Conservation (phyloP, 1,140 invertebrate species). For the Linepithema humile region DNA sequence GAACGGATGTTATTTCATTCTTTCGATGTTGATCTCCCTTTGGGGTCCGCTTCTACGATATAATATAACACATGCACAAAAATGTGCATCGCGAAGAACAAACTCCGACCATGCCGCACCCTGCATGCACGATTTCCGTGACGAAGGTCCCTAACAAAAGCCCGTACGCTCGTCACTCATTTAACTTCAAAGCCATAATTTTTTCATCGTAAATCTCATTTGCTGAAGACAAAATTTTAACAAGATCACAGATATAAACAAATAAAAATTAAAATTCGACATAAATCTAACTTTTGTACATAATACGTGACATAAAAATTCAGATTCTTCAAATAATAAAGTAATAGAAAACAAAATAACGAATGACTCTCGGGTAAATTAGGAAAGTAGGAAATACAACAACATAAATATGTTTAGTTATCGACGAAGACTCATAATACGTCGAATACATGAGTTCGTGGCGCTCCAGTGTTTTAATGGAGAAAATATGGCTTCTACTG, state of each 20-base stretch:
- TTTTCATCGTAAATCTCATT: not conserved
- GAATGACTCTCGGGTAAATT: not conserved
- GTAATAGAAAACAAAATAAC: not conserved
- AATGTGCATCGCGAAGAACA: not conserved
- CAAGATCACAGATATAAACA: not conserved
- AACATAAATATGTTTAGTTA: not conserved
- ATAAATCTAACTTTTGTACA: not conserved
- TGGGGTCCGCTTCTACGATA: not conserved
- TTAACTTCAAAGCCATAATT: constrained; percentile 1
- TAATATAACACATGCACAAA: not conserved
- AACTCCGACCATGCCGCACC: constrained; percentile 17
- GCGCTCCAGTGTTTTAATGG: not conserved
- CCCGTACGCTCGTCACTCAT: not conserved
- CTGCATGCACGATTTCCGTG: not conserved
- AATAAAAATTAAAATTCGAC: not conserved
- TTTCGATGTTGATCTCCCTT: not conserved
- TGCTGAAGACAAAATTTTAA: not conserved
- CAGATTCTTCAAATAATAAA: not conserved
- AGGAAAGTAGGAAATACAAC: not conserved
- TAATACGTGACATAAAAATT: not conserved
- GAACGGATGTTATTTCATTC: not conserved
- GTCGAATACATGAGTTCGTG: not conserved
- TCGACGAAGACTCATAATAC: no score
- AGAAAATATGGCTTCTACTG: constrained; percentile 38
- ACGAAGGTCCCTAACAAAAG: not conserved